Evolutionary conservation across 2,888 invertebrate species (phyloP), one percentile per base, ranked within the genome.

Genomic region (Cloeon dipterum): DNA sequence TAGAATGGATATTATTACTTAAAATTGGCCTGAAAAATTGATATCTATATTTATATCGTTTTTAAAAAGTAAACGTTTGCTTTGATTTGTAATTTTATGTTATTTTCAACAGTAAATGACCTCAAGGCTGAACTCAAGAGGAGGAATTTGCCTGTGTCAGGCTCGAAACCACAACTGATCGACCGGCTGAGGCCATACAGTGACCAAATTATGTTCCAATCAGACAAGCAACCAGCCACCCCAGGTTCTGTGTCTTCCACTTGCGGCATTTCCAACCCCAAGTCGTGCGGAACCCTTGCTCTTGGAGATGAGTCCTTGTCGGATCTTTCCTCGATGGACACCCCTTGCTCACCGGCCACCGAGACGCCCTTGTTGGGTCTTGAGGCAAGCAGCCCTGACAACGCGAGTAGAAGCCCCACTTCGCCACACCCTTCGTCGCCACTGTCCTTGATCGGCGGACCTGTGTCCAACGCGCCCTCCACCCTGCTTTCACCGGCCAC

Each of bases 121-220:
- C 63, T 94, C 45, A 89, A 91, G 54, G 79, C 81, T 39, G 93
- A 94, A 55, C 68, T 93, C 47, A 94, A 93, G 57, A 77, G 83
- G 40, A 70, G 94, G 35, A 91, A 81, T 56, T 62, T 96, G 41
- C 86, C 93, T 4, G 94, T 96, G 1, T 93, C 93, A 10, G 94
- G 94, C 1, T 78, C 93, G 1, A 96, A 96, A 53, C 88, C 91
- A 7, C 88, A 91, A 52, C 61, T 96, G 29, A 81, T 96, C 40
- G 91, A 94, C 53, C 69, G 94, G 29, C 61, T 94, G 39, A 78
- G 81, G 44, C 81, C 59, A 25, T 47, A 45, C 39, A 40, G 29
- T 16, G 29, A 29, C 7, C 39, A 17, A 42, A 43, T 25, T 41
- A 37, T 25, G n/a, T 26, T 37, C 3, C 32, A 19, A 11, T 34